These are phyloP conservation scores for Falco punctatus DNA, from an alignment of 2,113 vertebrate genomes.

Conservation along the genomic window DNA sequence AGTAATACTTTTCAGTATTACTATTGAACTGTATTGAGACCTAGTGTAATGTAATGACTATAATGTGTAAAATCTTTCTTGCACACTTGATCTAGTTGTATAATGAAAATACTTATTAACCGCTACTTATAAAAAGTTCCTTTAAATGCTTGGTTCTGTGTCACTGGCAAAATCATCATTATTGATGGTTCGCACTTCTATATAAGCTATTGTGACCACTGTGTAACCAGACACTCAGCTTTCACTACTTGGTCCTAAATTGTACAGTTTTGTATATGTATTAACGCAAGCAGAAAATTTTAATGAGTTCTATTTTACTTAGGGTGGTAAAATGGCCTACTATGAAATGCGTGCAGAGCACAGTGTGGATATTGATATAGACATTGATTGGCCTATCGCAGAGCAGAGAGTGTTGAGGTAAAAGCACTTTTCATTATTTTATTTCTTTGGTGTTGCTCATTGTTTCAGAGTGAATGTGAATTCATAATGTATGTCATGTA, in stretches of 20 bases:
- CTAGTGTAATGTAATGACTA: background rate
- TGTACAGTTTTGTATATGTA: background rate
- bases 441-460: background rate
- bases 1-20: background rate
- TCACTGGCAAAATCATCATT: background rate
- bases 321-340: constrained; percentile 90
- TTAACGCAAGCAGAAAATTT: background rate
- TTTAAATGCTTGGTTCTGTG: background rate
- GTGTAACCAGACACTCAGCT: background rate
- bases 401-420: constrained; percentile 94
- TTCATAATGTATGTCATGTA: background rate
- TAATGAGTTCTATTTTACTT: background rate
- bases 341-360: constrained; percentile 92
- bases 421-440: background rate
- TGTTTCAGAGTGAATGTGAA: background rate
- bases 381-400: constrained; percentile 97
- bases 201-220: background rate
- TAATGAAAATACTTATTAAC: background rate
- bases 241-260: background rate
- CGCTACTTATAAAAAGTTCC: background rate
- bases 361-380: constrained; percentile 96
- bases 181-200: background rate
- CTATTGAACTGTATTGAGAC: background rate
- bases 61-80: background rate
- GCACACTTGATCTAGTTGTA: background rate